Conservation (phyloP, 2,113 vertebrate genomes). For the Dicaeum eximium region DNA sequence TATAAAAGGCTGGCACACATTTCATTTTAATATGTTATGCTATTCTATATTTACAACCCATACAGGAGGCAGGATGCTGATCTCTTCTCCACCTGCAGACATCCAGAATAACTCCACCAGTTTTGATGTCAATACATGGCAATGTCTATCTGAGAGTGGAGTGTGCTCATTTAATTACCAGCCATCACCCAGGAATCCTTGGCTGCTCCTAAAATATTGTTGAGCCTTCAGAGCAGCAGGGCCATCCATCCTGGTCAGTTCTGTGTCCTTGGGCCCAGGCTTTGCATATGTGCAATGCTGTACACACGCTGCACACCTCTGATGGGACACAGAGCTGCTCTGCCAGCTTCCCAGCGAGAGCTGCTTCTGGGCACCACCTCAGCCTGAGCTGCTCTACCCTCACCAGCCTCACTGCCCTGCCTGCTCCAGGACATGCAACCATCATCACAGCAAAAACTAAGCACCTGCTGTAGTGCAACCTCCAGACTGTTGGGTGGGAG, state of each 20-base stretch:
- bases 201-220: not conserved
- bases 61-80: not conserved
- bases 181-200: not conserved
- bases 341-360: fast-evolving
- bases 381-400: not conserved
- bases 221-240: not conserved
- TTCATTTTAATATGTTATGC: not conserved
- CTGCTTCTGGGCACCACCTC: not conserved
- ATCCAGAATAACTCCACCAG: not conserved
- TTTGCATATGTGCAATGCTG: fast-evolving
- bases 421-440: not conserved
- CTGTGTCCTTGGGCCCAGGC: not conserved
- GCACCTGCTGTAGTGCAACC: not conserved
- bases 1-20: not conserved
- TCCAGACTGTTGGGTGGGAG: not conserved
- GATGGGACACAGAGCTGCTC: fast-evolving
- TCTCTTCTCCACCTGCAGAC: not conserved
- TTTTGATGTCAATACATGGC: not conserved
- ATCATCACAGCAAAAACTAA: not conserved
- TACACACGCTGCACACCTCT: not conserved
- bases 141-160: not conserved
- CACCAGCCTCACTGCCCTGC: not conserved
- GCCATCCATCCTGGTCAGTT: not conserved
- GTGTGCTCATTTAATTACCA: not conserved
- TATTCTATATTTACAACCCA: not conserved